Evolutionary conservation across 2,113 vertebrate species (phyloP).

Genomic region (Leucopsar rothschildi): DNA sequence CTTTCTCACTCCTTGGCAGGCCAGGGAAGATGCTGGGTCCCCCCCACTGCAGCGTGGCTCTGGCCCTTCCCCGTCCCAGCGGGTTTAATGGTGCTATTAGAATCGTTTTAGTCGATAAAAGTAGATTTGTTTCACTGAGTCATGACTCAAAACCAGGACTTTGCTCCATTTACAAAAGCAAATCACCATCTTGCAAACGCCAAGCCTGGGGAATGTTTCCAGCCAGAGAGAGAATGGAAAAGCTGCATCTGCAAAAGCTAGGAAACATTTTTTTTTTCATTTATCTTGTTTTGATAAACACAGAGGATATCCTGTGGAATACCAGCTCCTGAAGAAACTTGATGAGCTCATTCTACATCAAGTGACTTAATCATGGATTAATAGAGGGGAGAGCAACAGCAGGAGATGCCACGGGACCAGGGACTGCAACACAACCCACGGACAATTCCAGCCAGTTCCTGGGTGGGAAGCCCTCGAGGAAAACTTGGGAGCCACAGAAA

Average conservation of each 20-base stretch:
- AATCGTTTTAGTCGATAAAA: neutral
- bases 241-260: slow-evolving; percentile 12
- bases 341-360: neutral
- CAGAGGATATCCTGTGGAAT: neutral
- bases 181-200: slow-evolving; percentile 11
- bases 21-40: neutral
- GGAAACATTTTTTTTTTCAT: neutral
- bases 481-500: slow-evolving; percentile 20
- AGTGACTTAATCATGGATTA: rapidly evolving
- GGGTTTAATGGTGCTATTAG: neutral
- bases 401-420: neutral
- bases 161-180: slow-evolving; percentile 12
- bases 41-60: neutral
- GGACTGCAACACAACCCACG: neutral
- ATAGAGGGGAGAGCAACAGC: neutral
- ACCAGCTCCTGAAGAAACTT: neutral
- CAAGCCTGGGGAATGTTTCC: neutral
- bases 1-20: neutral
- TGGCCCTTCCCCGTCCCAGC: neutral
- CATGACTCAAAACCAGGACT: slow-evolving; percentile 12
- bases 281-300: neutral
- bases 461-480: slow-evolving; percentile 28
- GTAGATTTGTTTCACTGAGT: slow-evolving; percentile 42
- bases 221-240: neutral
- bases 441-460: neutral